Evolutionary conservation across 2,888 invertebrate species (phyloP).

Genomic region (Shargacucullia verbasci): DNA sequence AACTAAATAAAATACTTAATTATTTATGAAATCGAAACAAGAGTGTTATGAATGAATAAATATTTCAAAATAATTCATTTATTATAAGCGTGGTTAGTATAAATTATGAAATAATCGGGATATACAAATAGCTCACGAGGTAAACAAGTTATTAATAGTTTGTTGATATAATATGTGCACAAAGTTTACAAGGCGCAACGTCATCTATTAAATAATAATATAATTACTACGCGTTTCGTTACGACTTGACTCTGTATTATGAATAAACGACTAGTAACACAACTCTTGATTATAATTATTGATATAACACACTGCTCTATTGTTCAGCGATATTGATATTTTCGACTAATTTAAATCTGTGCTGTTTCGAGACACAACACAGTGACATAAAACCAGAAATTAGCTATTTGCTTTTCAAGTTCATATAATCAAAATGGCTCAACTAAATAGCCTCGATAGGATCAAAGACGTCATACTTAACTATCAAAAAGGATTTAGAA

Average conservation of each 20-base stretch:
- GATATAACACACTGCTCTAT: slow-evolving; percentile 10
- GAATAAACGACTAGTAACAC: slow-evolving; percentile 30
- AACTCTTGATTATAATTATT: slow-evolving; percentile 15
- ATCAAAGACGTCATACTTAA: no score
- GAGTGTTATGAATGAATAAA: no score
- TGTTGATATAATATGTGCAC: slow-evolving; percentile 30
- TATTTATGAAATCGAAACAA: no score
- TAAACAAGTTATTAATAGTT: slow-evolving; percentile 35
- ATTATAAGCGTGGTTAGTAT: no score
- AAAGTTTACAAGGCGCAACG: slow-evolving; percentile 25
- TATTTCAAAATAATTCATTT: no score
- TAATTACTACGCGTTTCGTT: slow-evolving; percentile 31
- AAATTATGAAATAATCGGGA: background rate
- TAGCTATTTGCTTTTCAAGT: no score
- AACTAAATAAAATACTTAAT: no score
- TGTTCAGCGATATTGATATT: background rate
- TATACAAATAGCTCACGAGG: slow-evolving; percentile 30
- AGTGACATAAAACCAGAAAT: background rate
- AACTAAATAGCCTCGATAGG: no score
- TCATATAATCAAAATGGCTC: no score
- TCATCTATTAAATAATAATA: slow-evolving; percentile 45
- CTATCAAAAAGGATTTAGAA: no score
- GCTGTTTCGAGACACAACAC: no score
- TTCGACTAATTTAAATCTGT: background rate
- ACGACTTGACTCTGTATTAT: slow-evolving; percentile 24